These are phyloP conservation scores for Cervus canadensis DNA, from an alignment of 2,113 vertebrate genomes.

Conservation along the genomic window DNA sequence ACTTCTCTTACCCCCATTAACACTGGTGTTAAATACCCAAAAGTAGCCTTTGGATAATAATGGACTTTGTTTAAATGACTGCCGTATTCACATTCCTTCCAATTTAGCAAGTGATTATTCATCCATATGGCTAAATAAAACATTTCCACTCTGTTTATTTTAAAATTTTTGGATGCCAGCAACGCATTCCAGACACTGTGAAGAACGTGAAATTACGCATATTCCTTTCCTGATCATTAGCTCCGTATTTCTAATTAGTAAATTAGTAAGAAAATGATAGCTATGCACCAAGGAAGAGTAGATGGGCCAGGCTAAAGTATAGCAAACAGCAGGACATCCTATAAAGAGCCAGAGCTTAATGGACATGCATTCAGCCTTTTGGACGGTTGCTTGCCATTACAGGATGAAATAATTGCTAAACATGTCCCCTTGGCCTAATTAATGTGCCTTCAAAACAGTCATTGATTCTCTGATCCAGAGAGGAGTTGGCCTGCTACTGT, in stretches of 20 bases:
- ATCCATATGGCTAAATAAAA: constrained; percentile 38
- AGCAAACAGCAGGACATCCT: neutral
- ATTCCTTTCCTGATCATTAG: neutral
- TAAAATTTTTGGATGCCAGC: constrained; percentile 13
- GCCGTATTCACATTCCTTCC: neutral
- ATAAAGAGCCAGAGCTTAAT: neutral
- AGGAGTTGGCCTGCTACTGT: neutral
- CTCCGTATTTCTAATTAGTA: constrained; percentile 25
- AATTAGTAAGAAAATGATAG: constrained; percentile 14
- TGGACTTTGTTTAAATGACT: neutral
- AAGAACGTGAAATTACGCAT: neutral
- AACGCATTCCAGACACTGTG: neutral
- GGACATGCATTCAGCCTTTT: neutral
- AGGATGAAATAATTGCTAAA: neutral
- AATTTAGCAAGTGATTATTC: constrained; percentile 46
- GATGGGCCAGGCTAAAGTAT: neutral
- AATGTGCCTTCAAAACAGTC: neutral
- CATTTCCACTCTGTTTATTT: constrained; percentile 26
- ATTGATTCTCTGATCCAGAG: neutral
- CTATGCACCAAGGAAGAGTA: neutral
- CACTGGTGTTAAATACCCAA: neutral
- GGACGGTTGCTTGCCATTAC: neutral
- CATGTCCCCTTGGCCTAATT: neutral
- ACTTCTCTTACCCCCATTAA: neutral
- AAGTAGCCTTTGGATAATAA: constrained; percentile 27